Conservation (phyloP, 2,888 invertebrate species). For the Synanthedon vespiformis region DNA sequence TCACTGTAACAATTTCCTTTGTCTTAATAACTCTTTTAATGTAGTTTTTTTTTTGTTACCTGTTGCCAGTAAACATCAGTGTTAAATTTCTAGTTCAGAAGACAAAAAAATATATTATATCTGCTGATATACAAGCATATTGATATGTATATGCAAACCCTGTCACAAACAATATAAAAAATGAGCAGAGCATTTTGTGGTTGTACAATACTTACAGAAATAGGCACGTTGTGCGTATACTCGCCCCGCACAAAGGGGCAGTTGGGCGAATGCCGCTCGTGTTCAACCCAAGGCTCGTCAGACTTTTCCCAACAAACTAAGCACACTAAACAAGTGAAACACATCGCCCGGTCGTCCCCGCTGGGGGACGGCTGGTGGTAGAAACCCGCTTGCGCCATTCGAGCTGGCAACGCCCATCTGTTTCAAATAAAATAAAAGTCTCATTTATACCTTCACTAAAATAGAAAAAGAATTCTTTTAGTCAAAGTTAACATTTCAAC, state of each 20-base stretch:
- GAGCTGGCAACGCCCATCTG: slow-evolving; percentile 94
- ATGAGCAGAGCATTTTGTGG: not conserved
- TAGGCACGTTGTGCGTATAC: slow-evolving; percentile 94
- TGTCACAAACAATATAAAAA: not conserved
- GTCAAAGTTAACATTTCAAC: too few relatives aligned
- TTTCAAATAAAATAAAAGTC: not conserved
- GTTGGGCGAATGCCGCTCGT: slow-evolving; percentile 92
- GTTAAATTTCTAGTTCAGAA: not conserved
- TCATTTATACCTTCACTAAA: too few relatives aligned
- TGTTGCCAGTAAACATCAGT: not conserved
- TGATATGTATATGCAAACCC: too few relatives aligned
- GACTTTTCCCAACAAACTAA: slow-evolving; percentile 97
- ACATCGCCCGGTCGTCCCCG: slow-evolving; percentile 95
- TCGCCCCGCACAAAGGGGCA: slow-evolving; percentile 96
- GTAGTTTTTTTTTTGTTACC: too few relatives aligned
- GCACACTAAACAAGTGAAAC: slow-evolving; percentile 95
- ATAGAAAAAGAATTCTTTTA: too few relatives aligned
- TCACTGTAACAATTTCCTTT: too few relatives aligned
- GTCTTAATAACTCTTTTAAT: too few relatives aligned
- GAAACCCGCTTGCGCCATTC: slow-evolving; percentile 97
- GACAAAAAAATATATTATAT: not conserved
- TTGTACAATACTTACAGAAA: slow-evolving; percentile 67
- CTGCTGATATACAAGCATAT: too few relatives aligned
- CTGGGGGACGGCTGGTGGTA: slow-evolving; percentile 92
- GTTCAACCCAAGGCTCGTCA: slow-evolving; percentile 97